phyloP scores from a whole-genome alignment of 1,140 invertebrate genomes.

The Magallana ariakensis region DNA sequence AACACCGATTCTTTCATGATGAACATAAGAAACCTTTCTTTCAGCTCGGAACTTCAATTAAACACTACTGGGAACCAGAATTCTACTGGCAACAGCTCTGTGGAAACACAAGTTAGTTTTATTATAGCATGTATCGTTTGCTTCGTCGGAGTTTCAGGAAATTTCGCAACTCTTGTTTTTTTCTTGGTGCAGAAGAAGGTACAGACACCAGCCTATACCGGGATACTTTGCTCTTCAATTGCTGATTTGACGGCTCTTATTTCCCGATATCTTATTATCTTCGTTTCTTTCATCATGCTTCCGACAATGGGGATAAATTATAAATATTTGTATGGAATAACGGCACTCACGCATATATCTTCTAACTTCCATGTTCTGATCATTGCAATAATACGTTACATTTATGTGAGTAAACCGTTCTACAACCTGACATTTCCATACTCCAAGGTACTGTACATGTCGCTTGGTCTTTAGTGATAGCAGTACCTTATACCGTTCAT shows the following conservation, averaged over 20 bases:
- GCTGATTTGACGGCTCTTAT: neutral
- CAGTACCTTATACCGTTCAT: neutral
- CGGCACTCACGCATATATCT: neutral
- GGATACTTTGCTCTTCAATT: neutral
- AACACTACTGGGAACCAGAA: no score
- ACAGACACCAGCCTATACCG: neutral
- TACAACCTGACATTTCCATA: neutral
- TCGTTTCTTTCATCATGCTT: neutral
- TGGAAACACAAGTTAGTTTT: no score
- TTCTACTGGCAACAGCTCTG: no score
- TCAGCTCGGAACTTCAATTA: no score
- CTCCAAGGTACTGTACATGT: neutral
- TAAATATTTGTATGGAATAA: neutral
- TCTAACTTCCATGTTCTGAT: constrained; percentile 5
- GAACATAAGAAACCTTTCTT: no score
- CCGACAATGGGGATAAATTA: no score
- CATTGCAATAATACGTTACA: neutral
- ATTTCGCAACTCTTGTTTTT: no score
- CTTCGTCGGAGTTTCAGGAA: no score
- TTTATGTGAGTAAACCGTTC: neutral
- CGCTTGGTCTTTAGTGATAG: neutral
- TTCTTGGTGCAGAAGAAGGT: no score
- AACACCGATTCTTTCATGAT: no score
- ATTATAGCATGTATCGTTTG: no score
- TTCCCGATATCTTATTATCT: neutral